phyloP scores from a whole-genome alignment of 2,888 invertebrate genomes.

The Trissoscelio sp. region DNA sequence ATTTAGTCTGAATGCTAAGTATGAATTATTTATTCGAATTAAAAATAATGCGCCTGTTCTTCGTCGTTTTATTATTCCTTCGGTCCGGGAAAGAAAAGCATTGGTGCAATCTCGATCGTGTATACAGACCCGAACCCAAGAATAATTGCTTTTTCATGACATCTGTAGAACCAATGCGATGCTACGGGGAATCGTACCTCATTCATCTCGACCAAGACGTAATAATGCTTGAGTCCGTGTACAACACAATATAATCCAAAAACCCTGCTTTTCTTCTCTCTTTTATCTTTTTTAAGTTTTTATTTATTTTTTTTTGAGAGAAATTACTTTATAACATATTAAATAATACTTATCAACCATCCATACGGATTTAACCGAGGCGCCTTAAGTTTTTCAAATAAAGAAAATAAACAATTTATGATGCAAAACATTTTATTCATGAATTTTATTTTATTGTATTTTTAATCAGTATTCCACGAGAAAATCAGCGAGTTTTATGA shows the following conservation, averaged over 20 bases:
- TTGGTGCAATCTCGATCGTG: conserved; percentile 46
- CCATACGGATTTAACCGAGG: too few relatives aligned
- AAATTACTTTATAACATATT: conserved; percentile 29
- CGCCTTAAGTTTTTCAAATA: too few relatives aligned
- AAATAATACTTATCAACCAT: too few relatives aligned
- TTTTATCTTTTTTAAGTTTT: not conserved
- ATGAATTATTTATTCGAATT: conserved; percentile 53
- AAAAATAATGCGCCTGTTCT: conserved; percentile 43
- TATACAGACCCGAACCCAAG: conserved; percentile 20
- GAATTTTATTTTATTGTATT: too few relatives aligned
- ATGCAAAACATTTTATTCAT: too few relatives aligned
- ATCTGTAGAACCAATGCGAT: conserved; percentile 43
- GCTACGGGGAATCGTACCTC: conserved; percentile 32
- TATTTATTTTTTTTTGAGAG: too few relatives aligned
- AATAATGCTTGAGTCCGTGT: conserved; percentile 27
- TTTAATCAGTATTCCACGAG: too few relatives aligned
- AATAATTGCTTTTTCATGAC: conserved; percentile 66
- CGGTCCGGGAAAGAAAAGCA: conserved; percentile 12
- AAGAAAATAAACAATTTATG: too few relatives aligned
- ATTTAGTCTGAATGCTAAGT: conserved; percentile 23
- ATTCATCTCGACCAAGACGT: conserved; percentile 47
- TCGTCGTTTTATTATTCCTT: conserved; percentile 33
- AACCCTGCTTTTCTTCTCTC: not conserved
- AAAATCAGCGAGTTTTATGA: too few relatives aligned
- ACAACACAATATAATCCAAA: conserved; percentile 28